Conservation (phyloP, 2,797 vertebrate species). For the Peromyscus nudipes region DNA sequence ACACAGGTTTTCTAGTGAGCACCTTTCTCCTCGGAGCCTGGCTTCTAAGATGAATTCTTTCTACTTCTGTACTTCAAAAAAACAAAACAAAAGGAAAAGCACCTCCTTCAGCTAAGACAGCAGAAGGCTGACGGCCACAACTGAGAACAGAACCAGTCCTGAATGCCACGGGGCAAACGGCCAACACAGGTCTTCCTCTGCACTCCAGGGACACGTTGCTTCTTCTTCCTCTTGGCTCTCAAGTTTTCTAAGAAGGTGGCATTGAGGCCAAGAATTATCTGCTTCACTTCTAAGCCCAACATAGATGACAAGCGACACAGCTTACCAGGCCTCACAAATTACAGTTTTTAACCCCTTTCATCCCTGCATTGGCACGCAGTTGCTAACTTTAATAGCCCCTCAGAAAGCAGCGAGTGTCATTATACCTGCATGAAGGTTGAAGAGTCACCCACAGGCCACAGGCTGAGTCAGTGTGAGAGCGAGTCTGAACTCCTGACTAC, state of each 20-base stretch:
- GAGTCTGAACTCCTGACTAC: not conserved
- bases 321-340: not conserved
- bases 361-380: conserved; percentile 72
- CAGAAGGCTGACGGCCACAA: not conserved
- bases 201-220: conserved; percentile 91
- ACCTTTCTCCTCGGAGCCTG: not conserved
- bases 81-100: not conserved
- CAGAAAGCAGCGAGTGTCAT: conserved; percentile 33
- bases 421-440: conserved; percentile 49
- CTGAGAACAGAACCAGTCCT: not conserved
- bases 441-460: conserved; percentile 70
- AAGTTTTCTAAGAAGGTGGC: not conserved
- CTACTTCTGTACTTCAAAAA: not conserved
- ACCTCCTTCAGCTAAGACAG: not conserved
- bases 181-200: conserved; percentile 88
- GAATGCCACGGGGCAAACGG: not conserved
- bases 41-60: not conserved
- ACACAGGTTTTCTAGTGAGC: not conserved
- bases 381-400: conserved; percentile 67
- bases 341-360: conserved; percentile 76
- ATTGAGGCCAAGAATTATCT: not conserved
- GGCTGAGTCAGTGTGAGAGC: conserved; percentile 65
- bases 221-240: not conserved
- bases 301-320: not conserved
- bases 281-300: not conserved